Evolutionary conservation across 37 sponge, comb jelly and placozoan genomes (phyloP).

Genomic region (Beroe ovata): DNA sequence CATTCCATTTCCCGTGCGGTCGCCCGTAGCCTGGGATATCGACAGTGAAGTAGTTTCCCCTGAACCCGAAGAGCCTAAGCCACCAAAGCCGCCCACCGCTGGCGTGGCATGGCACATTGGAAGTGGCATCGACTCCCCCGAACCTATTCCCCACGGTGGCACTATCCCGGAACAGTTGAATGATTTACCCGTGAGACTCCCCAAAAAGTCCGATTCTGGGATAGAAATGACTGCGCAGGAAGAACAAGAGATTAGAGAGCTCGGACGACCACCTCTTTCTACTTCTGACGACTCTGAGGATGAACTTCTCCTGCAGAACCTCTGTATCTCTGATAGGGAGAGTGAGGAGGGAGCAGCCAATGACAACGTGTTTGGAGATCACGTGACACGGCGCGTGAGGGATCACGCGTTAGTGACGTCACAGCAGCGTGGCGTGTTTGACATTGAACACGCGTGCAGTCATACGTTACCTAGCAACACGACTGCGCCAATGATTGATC

Average conservation of each 20-base stretch:
- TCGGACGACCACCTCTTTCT: background rate
- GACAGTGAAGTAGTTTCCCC: background rate
- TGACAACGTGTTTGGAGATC: background rate
- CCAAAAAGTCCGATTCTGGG: background rate
- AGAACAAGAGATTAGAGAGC: too few species aligned
- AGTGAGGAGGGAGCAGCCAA: background rate
- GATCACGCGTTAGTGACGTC: background rate
- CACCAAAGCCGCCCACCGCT: background rate
- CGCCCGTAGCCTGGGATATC: background rate
- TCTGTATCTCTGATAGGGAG: background rate
- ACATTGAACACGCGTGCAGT: background rate
- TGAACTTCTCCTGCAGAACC: constrained; percentile 1
- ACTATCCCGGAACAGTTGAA: background rate
- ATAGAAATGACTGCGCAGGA: background rate
- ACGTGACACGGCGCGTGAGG: background rate
- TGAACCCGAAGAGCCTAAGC: background rate
- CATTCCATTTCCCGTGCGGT: background rate
- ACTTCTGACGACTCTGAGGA: constrained; percentile 7
- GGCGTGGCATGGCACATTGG: background rate
- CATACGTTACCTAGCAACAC: background rate
- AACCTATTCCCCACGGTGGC: background rate
- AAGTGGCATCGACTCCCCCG: background rate
- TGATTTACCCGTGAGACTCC: background rate
- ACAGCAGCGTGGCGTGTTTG: too few species aligned
- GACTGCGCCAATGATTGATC: background rate